Conservation (phyloP, 2,113 vertebrate species). For the Peromyscus californicus region DNA sequence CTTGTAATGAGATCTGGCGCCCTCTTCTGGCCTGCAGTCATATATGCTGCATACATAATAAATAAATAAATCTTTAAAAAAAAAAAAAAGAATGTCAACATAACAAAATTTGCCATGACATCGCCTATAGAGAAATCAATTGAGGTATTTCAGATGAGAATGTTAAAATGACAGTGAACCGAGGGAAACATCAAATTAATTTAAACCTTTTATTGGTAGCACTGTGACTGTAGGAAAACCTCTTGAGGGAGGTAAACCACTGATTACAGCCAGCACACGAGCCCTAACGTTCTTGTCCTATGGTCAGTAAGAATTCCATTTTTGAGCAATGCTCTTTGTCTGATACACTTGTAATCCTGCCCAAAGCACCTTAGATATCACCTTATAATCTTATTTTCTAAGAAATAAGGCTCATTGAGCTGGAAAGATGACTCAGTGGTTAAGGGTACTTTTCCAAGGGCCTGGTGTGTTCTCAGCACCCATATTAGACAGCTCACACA, state of each 20-base stretch:
- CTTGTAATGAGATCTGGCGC: no score
- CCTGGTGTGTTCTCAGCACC: neutral
- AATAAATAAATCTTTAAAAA: no score
- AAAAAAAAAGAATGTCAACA: neutral
- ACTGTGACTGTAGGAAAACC: neutral
- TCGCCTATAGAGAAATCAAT: neutral
- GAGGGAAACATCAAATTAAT: neutral
- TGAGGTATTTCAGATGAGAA: neutral
- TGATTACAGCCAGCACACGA: neutral
- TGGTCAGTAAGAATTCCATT: neutral
- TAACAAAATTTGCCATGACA: neutral
- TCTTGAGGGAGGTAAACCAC: neutral
- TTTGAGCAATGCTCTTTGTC: neutral
- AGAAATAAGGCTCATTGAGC: neutral
- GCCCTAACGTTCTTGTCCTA: neutral
- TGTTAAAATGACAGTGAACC: neutral
- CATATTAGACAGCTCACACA: neutral
- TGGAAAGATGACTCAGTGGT: neutral
- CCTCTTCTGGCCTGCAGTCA: no score
- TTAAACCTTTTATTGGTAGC: neutral
- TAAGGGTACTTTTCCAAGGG: neutral
- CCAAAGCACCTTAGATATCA: neutral
- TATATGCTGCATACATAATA: no score
- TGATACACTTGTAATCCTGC: neutral
- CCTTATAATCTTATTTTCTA: neutral